Evolutionary conservation across 2,113 vertebrate genomes (phyloP).

Genomic region (Pogona vitticeps): DNA sequence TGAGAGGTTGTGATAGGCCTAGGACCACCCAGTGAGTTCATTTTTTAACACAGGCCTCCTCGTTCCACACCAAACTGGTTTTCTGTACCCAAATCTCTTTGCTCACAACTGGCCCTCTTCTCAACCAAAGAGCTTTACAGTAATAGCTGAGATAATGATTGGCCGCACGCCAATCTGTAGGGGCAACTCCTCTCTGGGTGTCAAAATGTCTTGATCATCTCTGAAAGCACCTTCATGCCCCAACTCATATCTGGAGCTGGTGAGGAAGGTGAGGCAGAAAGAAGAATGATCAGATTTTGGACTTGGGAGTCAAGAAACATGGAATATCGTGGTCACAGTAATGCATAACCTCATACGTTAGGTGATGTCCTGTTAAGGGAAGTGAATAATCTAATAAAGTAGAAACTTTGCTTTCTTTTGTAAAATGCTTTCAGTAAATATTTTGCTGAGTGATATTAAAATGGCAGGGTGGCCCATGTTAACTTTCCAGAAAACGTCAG

Average conservation of each 20-base stretch:
- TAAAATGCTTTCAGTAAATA: slow-evolving; percentile 26
- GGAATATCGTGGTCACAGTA: neutral
- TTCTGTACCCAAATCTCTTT: neutral
- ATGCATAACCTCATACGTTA: neutral
- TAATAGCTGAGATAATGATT: neutral
- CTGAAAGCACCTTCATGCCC: neutral
- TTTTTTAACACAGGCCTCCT: neutral
- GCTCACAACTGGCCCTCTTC: neutral
- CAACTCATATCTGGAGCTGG: neutral
- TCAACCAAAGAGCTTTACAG: neutral
- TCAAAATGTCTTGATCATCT: neutral
- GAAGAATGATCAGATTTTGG: neutral
- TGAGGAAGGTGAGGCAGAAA: neutral
- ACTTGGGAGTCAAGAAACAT: neutral
- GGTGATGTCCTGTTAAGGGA: neutral
- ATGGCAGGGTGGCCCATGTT: neutral
- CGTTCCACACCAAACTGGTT: too few relatives aligned
- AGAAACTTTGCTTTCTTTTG: slow-evolving; percentile 18
- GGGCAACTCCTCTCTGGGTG: neutral
- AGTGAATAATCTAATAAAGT: neutral
- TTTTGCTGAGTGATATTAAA: slow-evolving; percentile 35
- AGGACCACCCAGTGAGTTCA: neutral
- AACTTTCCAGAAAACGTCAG: slow-evolving; percentile 19
- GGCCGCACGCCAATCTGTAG: neutral
- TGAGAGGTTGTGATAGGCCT: neutral